These are phyloP conservation scores for Morone chrysops DNA, from an alignment of 2,113 vertebrate species.

Conservation along the genomic window DNA sequence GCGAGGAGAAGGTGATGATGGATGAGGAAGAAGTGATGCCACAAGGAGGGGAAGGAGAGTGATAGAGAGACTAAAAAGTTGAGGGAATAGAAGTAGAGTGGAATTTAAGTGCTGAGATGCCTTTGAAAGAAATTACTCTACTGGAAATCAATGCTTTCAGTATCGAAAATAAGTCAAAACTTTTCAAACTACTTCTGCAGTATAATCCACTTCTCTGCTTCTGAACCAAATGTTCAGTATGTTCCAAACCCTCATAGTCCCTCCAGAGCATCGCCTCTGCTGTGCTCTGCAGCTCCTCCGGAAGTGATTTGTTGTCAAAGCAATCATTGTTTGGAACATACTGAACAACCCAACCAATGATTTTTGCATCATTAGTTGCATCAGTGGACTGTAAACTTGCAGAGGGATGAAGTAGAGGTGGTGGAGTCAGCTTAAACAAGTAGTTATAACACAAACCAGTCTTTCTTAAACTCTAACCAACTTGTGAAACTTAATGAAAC, in stretches of 20 bases:
- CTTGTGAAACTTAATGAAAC: too few species aligned
- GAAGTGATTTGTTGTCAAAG: neutral
- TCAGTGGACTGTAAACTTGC: too few species aligned
- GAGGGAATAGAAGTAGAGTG: neutral
- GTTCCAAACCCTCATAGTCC: neutral
- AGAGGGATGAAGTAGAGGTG: too few species aligned
- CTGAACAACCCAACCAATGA: too few species aligned
- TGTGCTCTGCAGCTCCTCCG: neutral
- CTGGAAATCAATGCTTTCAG: neutral
- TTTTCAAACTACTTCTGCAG: neutral
- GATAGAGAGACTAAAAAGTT: neutral
- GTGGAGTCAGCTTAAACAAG: too few species aligned
- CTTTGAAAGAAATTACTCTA: neutral
- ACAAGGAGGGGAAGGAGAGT: neutral
- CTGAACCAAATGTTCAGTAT: neutral
- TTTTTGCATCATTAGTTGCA: too few species aligned
- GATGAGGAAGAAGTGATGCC: neutral
- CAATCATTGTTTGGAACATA: too few species aligned
- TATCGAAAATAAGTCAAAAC: neutral
- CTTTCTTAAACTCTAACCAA: too few species aligned
- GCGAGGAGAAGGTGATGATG: conserved; percentile 6
- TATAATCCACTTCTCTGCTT: too few species aligned
- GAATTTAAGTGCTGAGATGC: neutral
- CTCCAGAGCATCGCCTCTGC: neutral
- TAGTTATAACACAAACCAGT: too few species aligned